Conservation (phyloP, 2,888 invertebrate genomes). For the Malthinus seriepunctatus region DNA sequence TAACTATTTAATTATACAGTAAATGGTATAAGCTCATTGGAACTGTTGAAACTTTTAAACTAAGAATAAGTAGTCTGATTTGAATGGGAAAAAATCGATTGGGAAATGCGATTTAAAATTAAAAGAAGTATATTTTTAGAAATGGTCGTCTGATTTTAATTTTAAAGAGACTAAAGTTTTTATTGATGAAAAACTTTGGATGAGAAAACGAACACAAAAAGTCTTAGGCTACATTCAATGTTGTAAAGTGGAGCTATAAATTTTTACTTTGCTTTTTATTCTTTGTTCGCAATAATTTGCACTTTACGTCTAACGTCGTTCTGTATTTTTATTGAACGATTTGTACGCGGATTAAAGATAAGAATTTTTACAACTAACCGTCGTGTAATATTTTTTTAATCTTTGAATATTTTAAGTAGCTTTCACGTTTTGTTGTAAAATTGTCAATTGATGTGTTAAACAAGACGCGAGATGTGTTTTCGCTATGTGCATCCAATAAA, state of each 20-base stretch:
- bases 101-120: background rate
- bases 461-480: too few species aligned
- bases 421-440: too few species aligned
- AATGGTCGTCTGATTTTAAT: conserved; percentile 12
- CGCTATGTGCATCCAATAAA: too few species aligned
- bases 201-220: conserved; percentile 14
- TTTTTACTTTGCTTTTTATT: conserved; percentile 25
- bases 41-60: too few species aligned
- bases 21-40: too few species aligned
- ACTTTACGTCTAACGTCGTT: conserved; percentile 10
- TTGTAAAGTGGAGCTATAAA: conserved; percentile 27
- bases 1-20: too few species aligned
- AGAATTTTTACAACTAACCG: too few species aligned
- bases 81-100: background rate
- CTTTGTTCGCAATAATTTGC: conserved; percentile 18
- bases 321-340: background rate
- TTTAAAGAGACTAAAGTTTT: conserved; percentile 17
- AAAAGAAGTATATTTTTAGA: background rate
- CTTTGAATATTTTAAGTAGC: too few species aligned
- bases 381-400: too few species aligned
- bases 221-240: conserved; percentile 16
- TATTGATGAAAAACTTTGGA: conserved; percentile 19
- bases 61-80: too few species aligned
- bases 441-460: too few species aligned
- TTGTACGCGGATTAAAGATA: too few species aligned